Conservation (phyloP, 2,888 invertebrate genomes). For the Resseliella maxima region DNA sequence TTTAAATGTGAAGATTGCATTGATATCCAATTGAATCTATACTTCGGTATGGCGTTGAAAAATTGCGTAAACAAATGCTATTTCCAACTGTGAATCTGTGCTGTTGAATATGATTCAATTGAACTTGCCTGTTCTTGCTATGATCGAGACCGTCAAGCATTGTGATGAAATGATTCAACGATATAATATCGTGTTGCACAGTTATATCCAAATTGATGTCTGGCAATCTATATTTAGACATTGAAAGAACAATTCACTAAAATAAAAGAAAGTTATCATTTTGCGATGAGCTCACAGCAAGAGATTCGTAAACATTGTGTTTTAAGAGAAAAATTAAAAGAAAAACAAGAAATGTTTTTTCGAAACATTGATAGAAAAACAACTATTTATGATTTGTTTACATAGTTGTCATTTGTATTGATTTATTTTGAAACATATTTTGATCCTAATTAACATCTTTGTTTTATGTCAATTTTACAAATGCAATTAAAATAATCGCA, state of each 20-base stretch:
- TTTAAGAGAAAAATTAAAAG: no score
- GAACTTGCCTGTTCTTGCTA: background rate
- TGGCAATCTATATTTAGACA: constrained; percentile 5
- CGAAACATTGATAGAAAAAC: background rate
- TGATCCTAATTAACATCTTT: background rate
- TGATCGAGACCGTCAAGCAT: background rate
- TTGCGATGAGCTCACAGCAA: background rate
- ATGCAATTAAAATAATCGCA: no score
- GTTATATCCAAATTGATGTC: background rate
- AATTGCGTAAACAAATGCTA: constrained; percentile 47
- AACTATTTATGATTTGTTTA: constrained; percentile 12
- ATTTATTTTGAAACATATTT: constrained; percentile 32
- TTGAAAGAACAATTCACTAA: background rate
- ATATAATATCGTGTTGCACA: background rate
- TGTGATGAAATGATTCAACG: background rate
- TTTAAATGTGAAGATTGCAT: background rate
- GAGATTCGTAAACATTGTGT: background rate
- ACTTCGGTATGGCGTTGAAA: background rate
- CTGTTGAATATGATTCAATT: background rate
- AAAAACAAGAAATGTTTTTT: background rate
- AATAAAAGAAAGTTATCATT: constrained; percentile 38
- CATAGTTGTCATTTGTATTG: background rate
- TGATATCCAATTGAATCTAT: background rate
- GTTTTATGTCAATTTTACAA: no score
- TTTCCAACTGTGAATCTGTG: background rate